These are phyloP conservation scores for Onychorhynchus coronatus DNA, from an alignment of 2,113 vertebrate species.

Conservation along the genomic window DNA sequence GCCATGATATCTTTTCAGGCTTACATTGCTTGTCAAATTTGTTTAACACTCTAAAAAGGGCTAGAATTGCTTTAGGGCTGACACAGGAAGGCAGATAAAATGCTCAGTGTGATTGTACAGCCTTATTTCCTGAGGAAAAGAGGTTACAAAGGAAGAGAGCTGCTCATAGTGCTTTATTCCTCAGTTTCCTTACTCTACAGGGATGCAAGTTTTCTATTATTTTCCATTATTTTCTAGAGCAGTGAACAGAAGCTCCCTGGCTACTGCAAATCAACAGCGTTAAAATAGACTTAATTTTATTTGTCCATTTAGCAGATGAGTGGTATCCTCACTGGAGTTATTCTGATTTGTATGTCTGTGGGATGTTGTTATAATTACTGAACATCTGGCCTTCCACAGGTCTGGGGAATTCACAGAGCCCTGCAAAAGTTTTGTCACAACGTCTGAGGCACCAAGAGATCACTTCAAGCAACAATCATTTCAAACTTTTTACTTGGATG, in stretches of 20 bases:
- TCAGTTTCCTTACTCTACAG: neutral
- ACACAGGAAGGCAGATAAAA: neutral
- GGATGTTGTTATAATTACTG: neutral
- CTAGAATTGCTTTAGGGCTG: neutral
- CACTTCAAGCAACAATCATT: neutral
- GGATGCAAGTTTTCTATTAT: neutral
- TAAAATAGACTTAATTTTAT: neutral
- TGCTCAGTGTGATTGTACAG: too few species aligned
- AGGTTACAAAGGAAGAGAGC: neutral
- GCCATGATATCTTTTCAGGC: neutral
- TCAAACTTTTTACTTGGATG: neutral
- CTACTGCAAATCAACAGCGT: neutral
- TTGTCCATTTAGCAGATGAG: neutral
- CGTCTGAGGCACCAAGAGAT: neutral
- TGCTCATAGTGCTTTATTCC: neutral
- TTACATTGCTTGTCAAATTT: neutral
- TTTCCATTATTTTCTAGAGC: neutral
- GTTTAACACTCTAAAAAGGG: neutral
- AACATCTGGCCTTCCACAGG: neutral
- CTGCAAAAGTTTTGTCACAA: neutral
- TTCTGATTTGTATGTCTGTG: neutral
- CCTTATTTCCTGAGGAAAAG: neutral
- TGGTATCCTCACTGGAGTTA: neutral
- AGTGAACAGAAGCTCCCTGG: neutral
- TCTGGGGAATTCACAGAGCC: neutral